Evolutionary conservation across 1,140 invertebrate species (phyloP).

Genomic region (Lycorma delicatula): DNA sequence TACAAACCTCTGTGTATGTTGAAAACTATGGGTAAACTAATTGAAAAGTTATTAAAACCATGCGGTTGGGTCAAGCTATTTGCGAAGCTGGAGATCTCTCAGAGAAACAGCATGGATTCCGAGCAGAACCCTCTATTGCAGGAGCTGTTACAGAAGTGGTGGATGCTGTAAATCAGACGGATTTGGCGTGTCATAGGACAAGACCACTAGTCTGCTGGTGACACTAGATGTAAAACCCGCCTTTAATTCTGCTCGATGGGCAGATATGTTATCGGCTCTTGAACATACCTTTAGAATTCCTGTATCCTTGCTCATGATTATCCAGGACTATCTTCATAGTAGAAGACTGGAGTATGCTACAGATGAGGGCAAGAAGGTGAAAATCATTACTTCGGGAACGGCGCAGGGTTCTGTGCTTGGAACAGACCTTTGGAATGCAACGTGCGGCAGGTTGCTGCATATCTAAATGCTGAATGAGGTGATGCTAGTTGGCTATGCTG

Average conservation of each 20-base stretch:
- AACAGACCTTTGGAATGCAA: no score
- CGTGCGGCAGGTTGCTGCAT: no score
- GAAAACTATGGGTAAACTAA: constrained; percentile 24
- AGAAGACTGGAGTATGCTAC: constrained; percentile 15
- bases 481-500: no score
- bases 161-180: neutral
- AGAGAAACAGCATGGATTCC: constrained; percentile 24
- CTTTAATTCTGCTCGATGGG: constrained; percentile 26
- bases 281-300: constrained; percentile 5
- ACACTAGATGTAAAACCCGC: constrained; percentile 28
- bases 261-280: constrained; percentile 19
- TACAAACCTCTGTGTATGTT: constrained; percentile 29
- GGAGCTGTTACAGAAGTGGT: constrained; percentile 15
- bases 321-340: constrained; percentile 20
- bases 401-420: no score
- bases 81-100: constrained; percentile 11
- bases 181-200: constrained; percentile 1
- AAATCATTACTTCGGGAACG: no score
- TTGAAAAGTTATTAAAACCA: constrained; percentile 24
- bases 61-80: constrained; percentile 7
- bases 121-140: constrained; percentile 21
- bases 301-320: constrained; percentile 16
- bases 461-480: no score
- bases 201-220: constrained; percentile 10
- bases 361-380: no score